Percentiles rank a stretch among this genome's conserved stretches.
These are phyloP conservation scores for Oryzias woworae DNA, from an alignment of 2,113 vertebrate genomes.

Conservation along the genomic window DNA sequence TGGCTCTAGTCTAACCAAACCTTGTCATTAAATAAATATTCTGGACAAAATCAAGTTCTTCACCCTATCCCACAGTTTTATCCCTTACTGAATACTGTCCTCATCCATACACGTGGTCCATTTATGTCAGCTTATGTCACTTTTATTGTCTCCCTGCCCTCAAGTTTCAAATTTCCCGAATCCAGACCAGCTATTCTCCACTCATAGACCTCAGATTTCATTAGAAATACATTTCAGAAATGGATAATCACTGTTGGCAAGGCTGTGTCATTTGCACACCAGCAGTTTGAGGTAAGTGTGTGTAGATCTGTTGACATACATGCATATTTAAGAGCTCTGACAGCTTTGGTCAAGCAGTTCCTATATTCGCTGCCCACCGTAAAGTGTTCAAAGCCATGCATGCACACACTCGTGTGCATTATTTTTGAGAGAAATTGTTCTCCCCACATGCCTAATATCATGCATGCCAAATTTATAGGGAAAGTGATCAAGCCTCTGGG, in stretches of 20 bases:
- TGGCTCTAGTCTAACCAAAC: too few species aligned
- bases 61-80: conserved; percentile 23
- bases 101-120: conserved; percentile 12
- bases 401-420: background rate
- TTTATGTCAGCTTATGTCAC: conserved; percentile 43
- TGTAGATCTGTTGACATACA: background rate
- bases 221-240: conserved; percentile 27
- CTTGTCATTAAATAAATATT: too few species aligned
- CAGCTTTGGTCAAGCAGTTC: background rate
- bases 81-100: conserved; percentile 14
- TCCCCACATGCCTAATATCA: conserved; percentile 22
- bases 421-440: conserved; percentile 4
- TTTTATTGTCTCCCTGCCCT: conserved; percentile 31
- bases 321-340: background rate
- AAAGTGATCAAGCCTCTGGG: conserved; percentile 51
- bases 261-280: conserved; percentile 4
- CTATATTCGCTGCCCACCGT: background rate
- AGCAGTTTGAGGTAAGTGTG: conserved; percentile 1
- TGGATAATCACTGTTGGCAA: conserved; percentile 18
- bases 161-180: conserved; percentile 47
- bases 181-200: conserved; percentile 35
- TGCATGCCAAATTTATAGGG: conserved; percentile 44
- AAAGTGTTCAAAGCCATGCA: conserved; percentile 9
- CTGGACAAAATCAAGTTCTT: background rate
- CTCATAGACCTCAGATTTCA: conserved; percentile 27